Evolutionary conservation across 2,888 invertebrate species (phyloP), one percentile per base, ranked within the genome.

Genomic region (Geophilus truncorum): DNA sequence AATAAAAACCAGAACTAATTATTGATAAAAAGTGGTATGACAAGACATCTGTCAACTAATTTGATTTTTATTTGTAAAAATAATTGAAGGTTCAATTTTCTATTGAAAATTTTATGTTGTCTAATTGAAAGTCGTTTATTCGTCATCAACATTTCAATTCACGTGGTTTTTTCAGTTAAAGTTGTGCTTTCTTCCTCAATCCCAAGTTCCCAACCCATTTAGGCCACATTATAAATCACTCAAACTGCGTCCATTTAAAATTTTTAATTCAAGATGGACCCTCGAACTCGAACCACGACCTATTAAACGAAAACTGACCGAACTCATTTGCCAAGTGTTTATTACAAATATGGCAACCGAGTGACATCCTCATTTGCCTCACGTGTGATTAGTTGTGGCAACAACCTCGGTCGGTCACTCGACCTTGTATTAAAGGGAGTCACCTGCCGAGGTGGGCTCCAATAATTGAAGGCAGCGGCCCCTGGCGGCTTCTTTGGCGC

Each of bases 401-500:
- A 62, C 23, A 18, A 62, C 18, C 57, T 23, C 57, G 57, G 57
- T 62, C 23, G 57, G 57, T 62, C 40, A 40, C 40, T 40, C 40
- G 40, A 40, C 40, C 40, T 40, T 62, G 57, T 62, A 62, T 62
- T 62, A 62, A 21, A 62, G 57, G 57, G 57, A 62, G 57, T 62
- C 57, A 62, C 57, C 57, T 23, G 57, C 57, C 23, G 57, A 62
- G 57, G 57, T 62, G 57, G 57, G 21, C 57, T 62, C 57, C 57
- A 18, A 62, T 62, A 62, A 62, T 62, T 62, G 57, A 62, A 62
- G 57, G 57, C 57, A 62, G n/a, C 57, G 57, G 57, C 57, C 57
- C 57, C 57, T 62, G 57, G 57, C 57, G 57, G 57, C 57, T 62
- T 62, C 57, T 62, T 62, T 62, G 57, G 57, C 57, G 57, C 57